Evolutionary conservation across 1,140 invertebrate species (phyloP).

Genomic region (Homarus americanus): DNA sequence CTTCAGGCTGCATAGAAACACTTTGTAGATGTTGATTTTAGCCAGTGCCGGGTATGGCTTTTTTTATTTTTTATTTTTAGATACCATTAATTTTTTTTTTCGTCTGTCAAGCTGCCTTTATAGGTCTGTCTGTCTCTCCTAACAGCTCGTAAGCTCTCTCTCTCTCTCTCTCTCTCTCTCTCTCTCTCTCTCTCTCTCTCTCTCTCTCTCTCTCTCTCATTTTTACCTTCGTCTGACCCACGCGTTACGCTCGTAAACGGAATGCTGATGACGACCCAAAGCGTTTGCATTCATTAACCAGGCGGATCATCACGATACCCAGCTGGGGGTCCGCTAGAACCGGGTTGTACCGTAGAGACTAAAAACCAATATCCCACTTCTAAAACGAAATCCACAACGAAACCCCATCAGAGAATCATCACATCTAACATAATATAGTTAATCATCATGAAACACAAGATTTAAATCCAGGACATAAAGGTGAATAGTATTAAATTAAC

Average conservation of each 20-base stretch:
- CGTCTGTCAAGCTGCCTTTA: too few species aligned
- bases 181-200: too few species aligned
- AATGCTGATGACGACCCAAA: conserved; percentile 21
- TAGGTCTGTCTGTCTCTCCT: too few species aligned
- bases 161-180: too few species aligned
- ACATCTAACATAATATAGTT: not conserved
- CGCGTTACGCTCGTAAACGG: conserved; percentile 18
- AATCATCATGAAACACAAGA: not conserved
- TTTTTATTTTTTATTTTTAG: too few species aligned
- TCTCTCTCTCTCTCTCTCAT: too few species aligned
- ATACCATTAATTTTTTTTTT: too few species aligned
- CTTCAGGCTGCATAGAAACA: too few species aligned
- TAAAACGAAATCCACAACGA: not conserved
- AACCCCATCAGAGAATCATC: not conserved
- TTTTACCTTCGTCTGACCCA: not conserved
- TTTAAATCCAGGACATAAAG: not conserved
- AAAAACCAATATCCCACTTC: not conserved
- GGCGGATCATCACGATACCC: conserved; percentile 45
- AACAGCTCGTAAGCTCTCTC: too few species aligned
- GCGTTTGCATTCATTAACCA: conserved; percentile 46
- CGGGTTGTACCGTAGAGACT: not conserved
- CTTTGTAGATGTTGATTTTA: too few species aligned
- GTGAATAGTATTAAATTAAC: not conserved
- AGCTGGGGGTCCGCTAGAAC: conserved; percentile 11
- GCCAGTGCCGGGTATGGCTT: too few species aligned